Evolutionary conservation across 2,888 invertebrate genomes (phyloP).

Genomic region (Alitta virens): DNA sequence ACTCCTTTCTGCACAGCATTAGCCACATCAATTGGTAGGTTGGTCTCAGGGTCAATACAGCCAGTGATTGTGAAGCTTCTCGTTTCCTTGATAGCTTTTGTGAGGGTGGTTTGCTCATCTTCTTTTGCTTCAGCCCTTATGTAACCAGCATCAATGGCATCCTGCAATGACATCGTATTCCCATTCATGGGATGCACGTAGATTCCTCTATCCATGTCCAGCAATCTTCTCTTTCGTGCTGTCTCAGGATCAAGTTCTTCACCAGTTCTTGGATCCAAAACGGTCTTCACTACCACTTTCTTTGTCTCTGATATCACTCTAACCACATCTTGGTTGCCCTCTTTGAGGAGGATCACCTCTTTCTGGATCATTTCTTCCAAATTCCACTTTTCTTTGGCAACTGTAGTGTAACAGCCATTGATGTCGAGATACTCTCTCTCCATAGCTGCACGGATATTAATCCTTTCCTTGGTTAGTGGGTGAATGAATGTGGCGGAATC

Average conservation of each 20-base stretch:
- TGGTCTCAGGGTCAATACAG: slow-evolving; percentile 83
- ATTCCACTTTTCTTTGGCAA: slow-evolving; percentile 49
- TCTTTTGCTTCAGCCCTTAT: slow-evolving; percentile 60
- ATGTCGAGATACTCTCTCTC: slow-evolving; percentile 23
- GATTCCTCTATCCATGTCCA: slow-evolving; percentile 24
- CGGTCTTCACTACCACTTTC: slow-evolving; percentile 68
- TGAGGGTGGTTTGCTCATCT: slow-evolving; percentile 65
- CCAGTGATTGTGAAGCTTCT: slow-evolving; percentile 69
- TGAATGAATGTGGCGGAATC: slow-evolving; percentile 22
- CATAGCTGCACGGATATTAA: slow-evolving; percentile 23
- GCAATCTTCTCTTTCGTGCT: slow-evolving; percentile 70
- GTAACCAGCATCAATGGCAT: slow-evolving; percentile 38
- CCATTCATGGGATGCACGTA: slow-evolving; percentile 60
- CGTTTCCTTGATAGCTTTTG: slow-evolving; percentile 64
- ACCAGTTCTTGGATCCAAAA: slow-evolving; percentile 82
- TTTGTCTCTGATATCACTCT: slow-evolving; percentile 40
- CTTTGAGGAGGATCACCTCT: slow-evolving; percentile 61
- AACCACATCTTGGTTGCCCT: slow-evolving; percentile 1
- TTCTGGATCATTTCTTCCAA: slow-evolving; percentile 72
- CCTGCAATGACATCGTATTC: slow-evolving; percentile 62
- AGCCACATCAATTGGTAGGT: slow-evolving; percentile 74
- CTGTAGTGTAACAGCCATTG: slow-evolving; percentile 66
- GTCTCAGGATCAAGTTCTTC: slow-evolving; percentile 76
- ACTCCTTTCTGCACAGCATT: slow-evolving; percentile 68
- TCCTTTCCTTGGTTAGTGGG: slow-evolving; percentile 16